Evolutionary conservation across 2,113 vertebrate genomes (phyloP), one percentile per base, ranked within the genome.

Genomic region (Myotis davidii): DNA sequence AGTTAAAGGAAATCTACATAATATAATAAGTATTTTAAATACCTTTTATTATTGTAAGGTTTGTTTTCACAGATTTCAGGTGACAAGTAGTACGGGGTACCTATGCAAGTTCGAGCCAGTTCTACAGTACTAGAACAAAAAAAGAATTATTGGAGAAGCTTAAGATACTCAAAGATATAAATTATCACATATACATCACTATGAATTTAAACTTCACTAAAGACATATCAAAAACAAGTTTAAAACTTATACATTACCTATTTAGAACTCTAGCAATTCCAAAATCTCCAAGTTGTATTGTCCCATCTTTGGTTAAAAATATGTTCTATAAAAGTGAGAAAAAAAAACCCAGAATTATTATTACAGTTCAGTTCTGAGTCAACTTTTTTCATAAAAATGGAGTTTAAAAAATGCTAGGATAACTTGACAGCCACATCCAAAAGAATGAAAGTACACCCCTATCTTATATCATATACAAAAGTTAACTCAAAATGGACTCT

Each of bases 21-120:
- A 79, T 18, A 10, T 69, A 79, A 81, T 54, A 9, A 88, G 37
- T 34, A 76, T 25, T 92, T 97, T 78, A 96, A 78, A 70, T 99
- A 99, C 99, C 99, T 99, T 98, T 99, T 99, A 98, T 99, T 99
- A 98, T 99, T 99, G 98, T 99, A 99, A 39, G 99, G 99, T 97
- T 99, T 99, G 96, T 99, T 99, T 98, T 99, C 99, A 94, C 99
- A 99, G 94, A 99, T 99, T 98, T 99, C 99, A 89, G 99, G 99
- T 0, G 99, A 99, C 83, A 99, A 97, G 96, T 99, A 99, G 97
- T 99, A 99, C 0, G 99, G 99, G 0, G 99, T 99, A 81, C 99
- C 99, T 96, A 99, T 99, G 97, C 99, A 99, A 79, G 99, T 99
- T 87, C 99, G 99, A 83, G 99, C 99, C 98, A 99, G 94, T 93